Conservation (phyloP, 2,797 vertebrate species). For the Clarias laeviceps region DNA sequence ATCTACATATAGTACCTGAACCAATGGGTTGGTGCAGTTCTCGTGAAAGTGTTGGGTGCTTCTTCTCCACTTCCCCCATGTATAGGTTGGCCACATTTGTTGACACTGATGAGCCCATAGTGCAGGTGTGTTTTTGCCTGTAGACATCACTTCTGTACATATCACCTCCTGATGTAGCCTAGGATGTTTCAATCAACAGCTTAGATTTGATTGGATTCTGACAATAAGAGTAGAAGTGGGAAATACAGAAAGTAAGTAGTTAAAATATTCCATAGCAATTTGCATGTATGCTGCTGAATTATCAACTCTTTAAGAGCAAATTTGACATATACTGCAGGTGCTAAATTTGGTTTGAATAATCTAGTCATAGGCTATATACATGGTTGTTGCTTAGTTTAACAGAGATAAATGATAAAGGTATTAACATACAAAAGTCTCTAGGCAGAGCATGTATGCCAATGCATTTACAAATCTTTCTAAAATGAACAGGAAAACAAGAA, state of each 20-base stretch:
- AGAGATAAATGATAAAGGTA: neutral
- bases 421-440: neutral
- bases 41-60: too few species aligned
- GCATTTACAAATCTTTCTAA: neutral
- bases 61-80: too few species aligned
- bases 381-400: neutral
- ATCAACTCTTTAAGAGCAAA: neutral
- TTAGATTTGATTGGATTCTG: neutral
- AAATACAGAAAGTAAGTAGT: neutral
- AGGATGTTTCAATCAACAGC: neutral
- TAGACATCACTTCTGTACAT: too few species aligned
- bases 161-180: neutral
- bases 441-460: neutral
- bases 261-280: neutral
- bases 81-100: too few species aligned
- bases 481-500: constrained; percentile 6
- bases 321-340: neutral
- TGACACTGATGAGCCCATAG: too few species aligned
- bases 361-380: neutral
- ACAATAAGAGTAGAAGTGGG: neutral
- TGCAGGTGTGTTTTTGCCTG: too few species aligned
- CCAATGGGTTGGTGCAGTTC: too few species aligned
- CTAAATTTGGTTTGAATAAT: neutral
- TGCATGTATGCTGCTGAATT: neutral
- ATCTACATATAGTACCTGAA: too few species aligned